Percentiles rank a stretch among this genome's conserved stretches.
Conservation (phyloP, 2,113 vertebrate genomes). For the Sander vitreus region DNA sequence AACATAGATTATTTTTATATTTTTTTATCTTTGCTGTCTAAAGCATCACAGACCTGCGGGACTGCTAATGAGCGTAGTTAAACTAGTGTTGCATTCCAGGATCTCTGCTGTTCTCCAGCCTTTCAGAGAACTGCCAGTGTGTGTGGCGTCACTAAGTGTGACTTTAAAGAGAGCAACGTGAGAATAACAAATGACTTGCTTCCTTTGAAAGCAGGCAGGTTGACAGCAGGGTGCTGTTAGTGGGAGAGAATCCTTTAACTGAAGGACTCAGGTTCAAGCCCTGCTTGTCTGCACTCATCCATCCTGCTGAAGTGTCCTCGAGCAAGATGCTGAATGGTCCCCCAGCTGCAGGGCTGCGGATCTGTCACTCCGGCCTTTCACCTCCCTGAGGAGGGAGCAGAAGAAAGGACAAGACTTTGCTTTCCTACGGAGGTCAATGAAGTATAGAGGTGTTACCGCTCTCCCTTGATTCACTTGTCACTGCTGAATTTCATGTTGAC, state of each 20-base stretch:
- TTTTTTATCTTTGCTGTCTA: background rate
- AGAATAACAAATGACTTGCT: conserved; percentile 49
- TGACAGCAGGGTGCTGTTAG: conserved; percentile 21
- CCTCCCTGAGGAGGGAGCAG: conserved; percentile 7
- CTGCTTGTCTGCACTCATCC: conserved; percentile 40
- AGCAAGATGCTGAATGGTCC: conserved; percentile 34
- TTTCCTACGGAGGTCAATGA: conserved; percentile 39
- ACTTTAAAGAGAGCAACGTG: conserved; percentile 34
- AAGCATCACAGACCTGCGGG: conserved; percentile 3
- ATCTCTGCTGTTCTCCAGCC: conserved; percentile 24
- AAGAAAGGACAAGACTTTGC: conserved; percentile 1
- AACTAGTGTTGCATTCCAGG: background rate
- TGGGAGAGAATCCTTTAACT: conserved; percentile 22
- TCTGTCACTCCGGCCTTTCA: conserved; percentile 47
- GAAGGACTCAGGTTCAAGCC: conserved; percentile 52
- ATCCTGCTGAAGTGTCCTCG: conserved; percentile 61
- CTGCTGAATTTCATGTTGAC: conserved; percentile 33
- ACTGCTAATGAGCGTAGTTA: conserved; percentile 25
- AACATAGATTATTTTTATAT: background rate
- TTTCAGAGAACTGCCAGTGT: conserved; percentile 8
- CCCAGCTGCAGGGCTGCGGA: conserved; percentile 29
- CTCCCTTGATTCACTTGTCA: conserved; percentile 20
- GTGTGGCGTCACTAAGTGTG: conserved; percentile 22
- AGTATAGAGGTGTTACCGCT: conserved; percentile 19
- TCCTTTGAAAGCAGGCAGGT: conserved; percentile 23